Base-by-base conservation (phyloP, 2,888 invertebrate genomes). In the Phaonia tiefii region DNA sequence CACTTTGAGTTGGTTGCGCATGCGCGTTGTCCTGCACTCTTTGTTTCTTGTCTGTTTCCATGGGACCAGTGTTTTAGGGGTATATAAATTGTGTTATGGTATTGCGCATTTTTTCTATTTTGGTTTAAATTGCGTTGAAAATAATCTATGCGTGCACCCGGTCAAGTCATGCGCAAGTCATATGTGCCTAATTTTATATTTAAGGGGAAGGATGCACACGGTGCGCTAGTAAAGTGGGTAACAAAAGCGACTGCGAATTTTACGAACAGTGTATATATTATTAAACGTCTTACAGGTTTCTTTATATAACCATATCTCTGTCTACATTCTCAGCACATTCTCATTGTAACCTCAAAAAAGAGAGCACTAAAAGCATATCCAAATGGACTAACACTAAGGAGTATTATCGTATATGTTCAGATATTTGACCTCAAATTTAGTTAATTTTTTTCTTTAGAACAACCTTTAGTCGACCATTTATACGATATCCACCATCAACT, bases 141-240 rank as follows among this genome's bases (percentile, higher is more conserved):
- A 71, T 75, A 81, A 75, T 78, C n/a, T n/a, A 81, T 81, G 81
- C 81, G 81, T 81, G 78, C 78, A 78, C 81, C 81, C 81, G 81
- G 78, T 78, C 78, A 75, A 81, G 56, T 81, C 78, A 80, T 77
- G 77, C 74, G 77, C 74, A 76, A 80, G 80, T 77, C 77, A 78
- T 81, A 81, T 78, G 75, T 58, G 58, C 37, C 65, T 4, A 15
- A 25, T 73, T 63, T 63, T 42, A 5, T 31, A 31, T 31, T 70
- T 60, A 17, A 26, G 5, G 75, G 75, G 79, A 75, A 78, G 71
- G 60, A 60, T 26, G 22, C 20, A 0, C 7, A 13, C 17, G 1
- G 3, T 1, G n/a, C n/a, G n/a, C n/a, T n/a, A n/a, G n/a, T n/a
- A n/a, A n/a, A n/a, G n/a, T n/a, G n/a, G n/a, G n/a, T n/a, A n/a